phyloP scores from a whole-genome alignment of 2,888 invertebrate genomes.

The Parnassius apollo region DNA sequence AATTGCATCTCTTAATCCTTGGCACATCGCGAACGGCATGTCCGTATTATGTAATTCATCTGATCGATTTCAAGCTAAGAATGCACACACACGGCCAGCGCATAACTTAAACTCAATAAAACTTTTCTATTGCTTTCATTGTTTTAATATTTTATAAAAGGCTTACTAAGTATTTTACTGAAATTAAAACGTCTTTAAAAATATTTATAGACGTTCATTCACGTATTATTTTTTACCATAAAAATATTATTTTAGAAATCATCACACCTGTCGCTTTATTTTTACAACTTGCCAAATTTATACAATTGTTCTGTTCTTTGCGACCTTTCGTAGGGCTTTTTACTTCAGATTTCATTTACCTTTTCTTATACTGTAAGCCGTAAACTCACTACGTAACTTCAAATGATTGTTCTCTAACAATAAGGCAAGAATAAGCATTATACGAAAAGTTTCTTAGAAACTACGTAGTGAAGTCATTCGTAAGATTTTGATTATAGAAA shows the following conservation, averaged over 20 bases:
- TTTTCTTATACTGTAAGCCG: slow-evolving; percentile 28
- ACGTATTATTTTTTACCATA: too few relatives aligned
- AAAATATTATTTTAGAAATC: slow-evolving; percentile 8
- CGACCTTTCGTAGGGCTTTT: slow-evolving; percentile 26
- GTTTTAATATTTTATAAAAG: slow-evolving; percentile 25
- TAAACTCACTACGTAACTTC: slow-evolving; percentile 28
- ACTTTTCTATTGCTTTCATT: slow-evolving; percentile 27
- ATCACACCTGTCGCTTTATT: slow-evolving; percentile 20
- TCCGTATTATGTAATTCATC: slow-evolving; percentile 58
- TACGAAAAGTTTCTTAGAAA: slow-evolving; percentile 25
- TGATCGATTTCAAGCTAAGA: slow-evolving; percentile 30
- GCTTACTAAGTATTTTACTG: slow-evolving; percentile 18
- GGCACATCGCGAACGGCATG: slow-evolving; percentile 71
- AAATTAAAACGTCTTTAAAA: slow-evolving; percentile 13
- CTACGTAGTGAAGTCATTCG: slow-evolving; percentile 22
- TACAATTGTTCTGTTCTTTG: slow-evolving; percentile 23
- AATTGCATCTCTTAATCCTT: slow-evolving; percentile 74
- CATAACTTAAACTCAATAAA: slow-evolving; percentile 29
- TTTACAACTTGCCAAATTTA: slow-evolving; percentile 20
- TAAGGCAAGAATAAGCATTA: slow-evolving; percentile 29
- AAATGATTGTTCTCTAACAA: slow-evolving; percentile 29
- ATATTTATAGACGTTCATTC: neutral
- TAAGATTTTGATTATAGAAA: slow-evolving; percentile 16
- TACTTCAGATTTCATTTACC: slow-evolving; percentile 29
- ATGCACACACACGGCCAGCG: slow-evolving; percentile 39